Evolutionary conservation across 2,888 invertebrate genomes (phyloP).

Genomic region (Mimumesa dahlbomi): DNA sequence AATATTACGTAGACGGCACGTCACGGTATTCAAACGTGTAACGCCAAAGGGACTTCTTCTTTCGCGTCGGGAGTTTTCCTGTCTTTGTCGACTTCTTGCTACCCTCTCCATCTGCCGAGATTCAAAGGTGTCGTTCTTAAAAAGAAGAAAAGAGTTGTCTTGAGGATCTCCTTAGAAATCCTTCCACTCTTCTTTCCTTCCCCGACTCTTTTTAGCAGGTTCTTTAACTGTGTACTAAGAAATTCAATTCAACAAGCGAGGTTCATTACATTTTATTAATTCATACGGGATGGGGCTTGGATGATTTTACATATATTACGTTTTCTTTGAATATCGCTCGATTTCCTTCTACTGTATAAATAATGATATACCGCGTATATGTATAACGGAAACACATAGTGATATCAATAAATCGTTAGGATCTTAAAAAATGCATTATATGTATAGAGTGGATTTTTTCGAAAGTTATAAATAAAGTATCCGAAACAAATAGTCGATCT

Average conservation of each 20-base stretch:
- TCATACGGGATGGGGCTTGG: neutral
- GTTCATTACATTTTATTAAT: slow-evolving; percentile 47
- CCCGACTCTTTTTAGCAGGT: slow-evolving; percentile 21
- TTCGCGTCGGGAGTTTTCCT: slow-evolving; percentile 7
- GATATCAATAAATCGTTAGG: no score
- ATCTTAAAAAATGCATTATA: no score
- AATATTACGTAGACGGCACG: slow-evolving; percentile 58
- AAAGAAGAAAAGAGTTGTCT: slow-evolving; percentile 51
- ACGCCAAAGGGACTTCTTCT: slow-evolving; percentile 35
- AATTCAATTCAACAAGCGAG: slow-evolving; percentile 39
- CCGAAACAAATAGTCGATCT: no score
- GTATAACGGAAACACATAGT: no score
- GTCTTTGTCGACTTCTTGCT: slow-evolving; percentile 21
- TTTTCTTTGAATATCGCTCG: no score
- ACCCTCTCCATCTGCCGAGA: slow-evolving; percentile 28
- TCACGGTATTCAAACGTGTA: slow-evolving; percentile 47
- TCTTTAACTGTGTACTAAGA: slow-evolving; percentile 29
- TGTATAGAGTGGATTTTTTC: no score
- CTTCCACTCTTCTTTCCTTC: slow-evolving; percentile 17
- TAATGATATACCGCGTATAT: no score
- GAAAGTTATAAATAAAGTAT: no score
- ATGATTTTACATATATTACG: no score
- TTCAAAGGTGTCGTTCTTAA: slow-evolving; percentile 56
- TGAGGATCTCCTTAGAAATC: slow-evolving; percentile 52
- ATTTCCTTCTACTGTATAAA: no score